phyloP scores from a whole-genome alignment of 2,888 invertebrate species.

The Meteorus colon region DNA sequence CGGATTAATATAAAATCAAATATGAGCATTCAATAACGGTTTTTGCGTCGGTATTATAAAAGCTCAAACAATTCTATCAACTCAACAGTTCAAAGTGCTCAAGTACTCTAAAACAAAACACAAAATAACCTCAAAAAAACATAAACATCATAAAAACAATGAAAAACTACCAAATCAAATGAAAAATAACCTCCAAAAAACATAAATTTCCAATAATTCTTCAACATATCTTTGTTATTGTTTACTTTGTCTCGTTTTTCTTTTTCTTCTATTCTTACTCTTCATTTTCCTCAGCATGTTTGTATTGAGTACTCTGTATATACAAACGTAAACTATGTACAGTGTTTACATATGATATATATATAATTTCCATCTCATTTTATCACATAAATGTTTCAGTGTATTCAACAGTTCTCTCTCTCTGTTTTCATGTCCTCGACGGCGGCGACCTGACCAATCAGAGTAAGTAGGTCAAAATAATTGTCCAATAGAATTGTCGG shows the following conservation, averaged over 20 bases:
- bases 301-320: not conserved
- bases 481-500: constrained; percentile 73
- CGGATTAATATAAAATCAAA: too few species aligned
- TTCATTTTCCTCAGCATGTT: not conserved
- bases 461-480: constrained; percentile 77
- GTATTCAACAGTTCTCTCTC: constrained; percentile 34
- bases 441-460: constrained; percentile 69
- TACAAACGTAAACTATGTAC: not conserved
- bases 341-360: not conserved
- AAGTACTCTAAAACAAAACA: too few species aligned
- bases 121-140: too few species aligned
- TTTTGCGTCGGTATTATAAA: too few species aligned
- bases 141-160: too few species aligned
- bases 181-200: too few species aligned
- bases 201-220: too few species aligned
- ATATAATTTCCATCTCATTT: constrained; percentile 18
- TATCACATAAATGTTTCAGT: constrained; percentile 21
- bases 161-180: too few species aligned
- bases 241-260: not conserved
- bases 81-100: too few species aligned
- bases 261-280: not conserved
- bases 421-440: constrained; percentile 56
- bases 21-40: too few species aligned
- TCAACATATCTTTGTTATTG: not conserved
- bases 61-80: too few species aligned